A percentile compares a stretch with the other conserved stretches of the same genome.
Conservation (phyloP, 2,797 vertebrate species). For the Cottoperca gobio region DNA sequence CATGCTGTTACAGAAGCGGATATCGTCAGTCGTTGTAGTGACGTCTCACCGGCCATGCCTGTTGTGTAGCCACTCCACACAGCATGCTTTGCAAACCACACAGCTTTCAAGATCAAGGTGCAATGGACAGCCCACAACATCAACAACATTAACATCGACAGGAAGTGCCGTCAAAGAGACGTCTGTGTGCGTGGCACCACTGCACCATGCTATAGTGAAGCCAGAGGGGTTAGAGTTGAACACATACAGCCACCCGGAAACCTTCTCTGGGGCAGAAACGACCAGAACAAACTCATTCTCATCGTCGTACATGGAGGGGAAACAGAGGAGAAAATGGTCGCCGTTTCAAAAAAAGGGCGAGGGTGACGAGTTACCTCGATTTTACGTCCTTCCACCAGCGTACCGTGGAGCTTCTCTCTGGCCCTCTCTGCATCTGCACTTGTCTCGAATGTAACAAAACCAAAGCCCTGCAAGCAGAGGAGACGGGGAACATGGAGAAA, state of each 20-base stretch:
- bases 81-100: slow-evolving; percentile 83
- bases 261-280: slow-evolving; percentile 64
- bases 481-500: not conserved
- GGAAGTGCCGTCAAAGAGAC: slow-evolving; percentile 63
- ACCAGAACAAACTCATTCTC: slow-evolving; percentile 73
- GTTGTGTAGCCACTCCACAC: slow-evolving; percentile 74
- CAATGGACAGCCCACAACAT: slow-evolving; percentile 79
- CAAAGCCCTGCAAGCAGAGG: slow-evolving; percentile 93
- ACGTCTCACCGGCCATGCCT: slow-evolving; percentile 74
- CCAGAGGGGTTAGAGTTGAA: slow-evolving; percentile 67
- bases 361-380: slow-evolving; percentile 94
- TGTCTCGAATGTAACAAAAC: slow-evolving; percentile 99
- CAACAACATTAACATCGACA: slow-evolving; percentile 59
- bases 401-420: slow-evolving; percentile 98
- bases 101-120: slow-evolving; percentile 75
- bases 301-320: slow-evolving; percentile 69
- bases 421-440: slow-evolving; percentile 97
- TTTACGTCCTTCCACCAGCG: slow-evolving; percentile 96
- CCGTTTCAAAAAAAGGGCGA: slow-evolving; percentile 27
- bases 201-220: slow-evolving; percentile 79
- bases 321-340: slow-evolving; percentile 69
- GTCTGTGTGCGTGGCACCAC: slow-evolving; percentile 63
- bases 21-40: slow-evolving; percentile 55
- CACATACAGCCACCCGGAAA: slow-evolving; percentile 70
- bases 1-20: slow-evolving; percentile 79